These are phyloP conservation scores for Volucella inflata DNA, from an alignment of 2,888 invertebrate species.

Conservation along the genomic window DNA sequence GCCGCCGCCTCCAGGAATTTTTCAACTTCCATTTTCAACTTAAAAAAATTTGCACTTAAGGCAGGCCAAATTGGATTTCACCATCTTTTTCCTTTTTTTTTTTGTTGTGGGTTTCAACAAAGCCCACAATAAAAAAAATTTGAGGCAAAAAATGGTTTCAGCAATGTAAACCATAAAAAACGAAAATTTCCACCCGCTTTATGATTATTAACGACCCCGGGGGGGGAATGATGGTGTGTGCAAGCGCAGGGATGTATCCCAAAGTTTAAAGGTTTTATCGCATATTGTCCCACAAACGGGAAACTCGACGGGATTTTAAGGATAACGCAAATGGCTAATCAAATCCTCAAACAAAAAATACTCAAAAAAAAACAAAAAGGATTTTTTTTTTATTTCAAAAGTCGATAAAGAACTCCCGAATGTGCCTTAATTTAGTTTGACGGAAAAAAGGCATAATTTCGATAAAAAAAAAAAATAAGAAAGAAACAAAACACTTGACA, in stretches of 20 bases:
- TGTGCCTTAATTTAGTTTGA: constrained; percentile 21
- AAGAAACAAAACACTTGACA: constrained; percentile 10
- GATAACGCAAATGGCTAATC: constrained; percentile 71
- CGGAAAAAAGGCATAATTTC: neutral
- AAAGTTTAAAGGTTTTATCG: constrained; percentile 23
- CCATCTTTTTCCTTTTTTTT: constrained; percentile 4
- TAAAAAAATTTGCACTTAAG: neutral
- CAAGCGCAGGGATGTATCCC: neutral
- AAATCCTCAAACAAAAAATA: constrained; percentile 41
- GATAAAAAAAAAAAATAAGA: no score
- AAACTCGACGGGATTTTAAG: constrained; percentile 27
- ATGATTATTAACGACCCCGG: constrained; percentile 15
- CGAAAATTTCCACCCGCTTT: constrained; percentile 1
- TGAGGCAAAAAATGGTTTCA: no score
- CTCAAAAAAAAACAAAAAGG: neutral
- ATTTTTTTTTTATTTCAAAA: neutral
- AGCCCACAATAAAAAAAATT: neutral
- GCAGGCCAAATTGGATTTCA: constrained; percentile 24
- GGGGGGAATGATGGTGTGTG: neutral
- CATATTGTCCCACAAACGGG: neutral
- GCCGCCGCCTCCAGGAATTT: neutral
- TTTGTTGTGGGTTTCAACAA: neutral
- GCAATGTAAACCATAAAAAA: constrained; percentile 13
- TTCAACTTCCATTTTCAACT: neutral
- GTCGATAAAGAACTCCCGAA: constrained; percentile 8